phyloP scores from a whole-genome alignment of 2,113 vertebrate species.

The Coptodon bakossiorum region DNA sequence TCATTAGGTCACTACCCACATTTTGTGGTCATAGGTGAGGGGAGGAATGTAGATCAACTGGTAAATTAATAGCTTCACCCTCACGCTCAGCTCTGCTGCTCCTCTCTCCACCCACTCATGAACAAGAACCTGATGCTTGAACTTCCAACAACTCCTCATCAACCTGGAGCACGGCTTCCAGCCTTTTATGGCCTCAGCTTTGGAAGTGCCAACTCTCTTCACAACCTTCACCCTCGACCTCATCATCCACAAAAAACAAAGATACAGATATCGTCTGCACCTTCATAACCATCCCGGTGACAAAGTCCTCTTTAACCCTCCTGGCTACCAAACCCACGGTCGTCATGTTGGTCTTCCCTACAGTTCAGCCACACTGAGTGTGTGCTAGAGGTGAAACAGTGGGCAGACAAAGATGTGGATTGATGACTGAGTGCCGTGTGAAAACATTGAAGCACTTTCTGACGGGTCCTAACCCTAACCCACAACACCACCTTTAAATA shows the following conservation, averaged over 20 bases:
- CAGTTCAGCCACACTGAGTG: neutral
- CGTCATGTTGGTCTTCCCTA: neutral
- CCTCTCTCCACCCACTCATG: neutral
- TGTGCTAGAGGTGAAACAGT: neutral
- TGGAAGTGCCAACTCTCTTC: neutral
- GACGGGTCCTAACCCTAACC: neutral
- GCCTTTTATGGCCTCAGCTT: fast-evolving
- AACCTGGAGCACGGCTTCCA: neutral
- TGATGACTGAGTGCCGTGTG: neutral
- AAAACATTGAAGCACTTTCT: neutral
- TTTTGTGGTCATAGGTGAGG: neutral
- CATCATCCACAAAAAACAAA: fast-evolving
- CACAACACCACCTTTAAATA: neutral
- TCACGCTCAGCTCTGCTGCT: neutral
- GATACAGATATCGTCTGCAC: neutral
- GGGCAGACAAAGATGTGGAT: neutral
- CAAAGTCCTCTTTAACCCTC: neutral
- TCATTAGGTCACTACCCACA: neutral
- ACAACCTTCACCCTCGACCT: neutral
- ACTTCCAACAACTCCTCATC: neutral
- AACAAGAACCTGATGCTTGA: neutral
- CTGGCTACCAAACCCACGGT: neutral
- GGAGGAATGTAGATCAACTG: neutral
- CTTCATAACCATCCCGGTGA: neutral
- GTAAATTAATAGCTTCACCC: neutral